phyloP scores from a whole-genome alignment of 1,140 invertebrate genomes.

The Onthophagus taurus region DNA sequence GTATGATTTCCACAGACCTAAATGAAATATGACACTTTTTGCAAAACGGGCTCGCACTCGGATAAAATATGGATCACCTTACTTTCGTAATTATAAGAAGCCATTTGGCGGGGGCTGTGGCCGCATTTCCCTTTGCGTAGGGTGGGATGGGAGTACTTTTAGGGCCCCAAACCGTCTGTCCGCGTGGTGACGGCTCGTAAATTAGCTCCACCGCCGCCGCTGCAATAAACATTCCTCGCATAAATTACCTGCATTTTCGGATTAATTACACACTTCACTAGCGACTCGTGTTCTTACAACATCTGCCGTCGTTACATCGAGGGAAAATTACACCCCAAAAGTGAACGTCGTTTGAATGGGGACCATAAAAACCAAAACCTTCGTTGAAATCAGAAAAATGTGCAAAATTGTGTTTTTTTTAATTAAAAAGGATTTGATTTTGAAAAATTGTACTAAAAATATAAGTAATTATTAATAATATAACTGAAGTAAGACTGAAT shows the following conservation, averaged over 20 bases:
- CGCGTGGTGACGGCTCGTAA: constrained; percentile 36
- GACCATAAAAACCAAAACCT: too few relatives aligned
- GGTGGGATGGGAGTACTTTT: neutral
- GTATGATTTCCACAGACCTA: constrained; percentile 8
- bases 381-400: too few relatives aligned
- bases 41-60: constrained; percentile 2
- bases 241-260: constrained; percentile 41
- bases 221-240: constrained; percentile 40
- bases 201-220: constrained; percentile 35
- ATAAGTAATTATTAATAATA: too few relatives aligned
- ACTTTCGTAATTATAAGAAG: constrained; percentile 12
- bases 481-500: too few relatives aligned
- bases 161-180: constrained; percentile 18
- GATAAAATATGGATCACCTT: constrained; percentile 13
- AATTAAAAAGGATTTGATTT: too few relatives aligned
- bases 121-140: neutral
- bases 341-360: neutral
- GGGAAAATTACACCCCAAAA: constrained; percentile 2
- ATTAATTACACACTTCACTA: constrained; percentile 40
- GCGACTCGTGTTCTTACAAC: constrained; percentile 21
- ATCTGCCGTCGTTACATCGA: constrained; percentile 7
- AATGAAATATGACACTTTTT: constrained; percentile 11
- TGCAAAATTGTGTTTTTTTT: too few relatives aligned
- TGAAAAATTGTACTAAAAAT: too few relatives aligned
- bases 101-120: constrained; percentile 2